Conservation (phyloP, 2,797 vertebrate genomes). For the Nannoperca obscura region DNA sequence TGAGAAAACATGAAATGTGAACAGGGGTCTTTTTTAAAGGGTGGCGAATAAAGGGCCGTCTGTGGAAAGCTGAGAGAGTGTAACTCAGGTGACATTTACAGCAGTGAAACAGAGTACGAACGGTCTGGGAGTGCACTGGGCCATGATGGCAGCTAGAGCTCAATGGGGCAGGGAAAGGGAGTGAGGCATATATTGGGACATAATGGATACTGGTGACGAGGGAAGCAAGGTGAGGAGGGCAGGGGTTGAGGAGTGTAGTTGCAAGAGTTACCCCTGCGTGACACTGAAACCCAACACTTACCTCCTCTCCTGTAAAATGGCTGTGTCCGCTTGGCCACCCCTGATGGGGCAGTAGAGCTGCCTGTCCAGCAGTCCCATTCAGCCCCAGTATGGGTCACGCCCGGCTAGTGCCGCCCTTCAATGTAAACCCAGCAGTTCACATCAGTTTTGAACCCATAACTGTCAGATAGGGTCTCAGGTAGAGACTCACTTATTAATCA, state of each 20-base stretch:
- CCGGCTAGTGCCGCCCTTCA: conserved; percentile 44
- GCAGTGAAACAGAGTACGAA: conserved; percentile 74
- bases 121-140: conserved; percentile 58
- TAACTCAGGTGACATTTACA: conserved; percentile 85
- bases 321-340: conserved; percentile 72
- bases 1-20: conserved; percentile 78
- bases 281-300: conserved; percentile 81
- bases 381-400: conserved; percentile 60
- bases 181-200: conserved; percentile 49
- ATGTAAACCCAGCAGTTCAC: conserved; percentile 59
- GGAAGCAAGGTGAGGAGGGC: conserved; percentile 60
- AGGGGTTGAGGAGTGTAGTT: conserved; percentile 48
- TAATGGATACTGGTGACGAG: conserved; percentile 66
- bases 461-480: conserved; percentile 64
- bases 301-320: conserved; percentile 67
- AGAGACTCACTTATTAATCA: conserved; percentile 63
- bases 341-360: conserved; percentile 44
- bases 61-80: conserved; percentile 66
- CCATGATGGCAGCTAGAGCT: conserved; percentile 56
- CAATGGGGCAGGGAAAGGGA: conserved; percentile 38
- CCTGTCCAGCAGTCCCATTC: conserved; percentile 39
- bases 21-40: conserved; percentile 64
- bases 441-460: conserved; percentile 75
- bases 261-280: conserved; percentile 69
- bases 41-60: conserved; percentile 69